Conservation (phyloP, 1,140 invertebrate genomes). For the Patella vulgata region DNA sequence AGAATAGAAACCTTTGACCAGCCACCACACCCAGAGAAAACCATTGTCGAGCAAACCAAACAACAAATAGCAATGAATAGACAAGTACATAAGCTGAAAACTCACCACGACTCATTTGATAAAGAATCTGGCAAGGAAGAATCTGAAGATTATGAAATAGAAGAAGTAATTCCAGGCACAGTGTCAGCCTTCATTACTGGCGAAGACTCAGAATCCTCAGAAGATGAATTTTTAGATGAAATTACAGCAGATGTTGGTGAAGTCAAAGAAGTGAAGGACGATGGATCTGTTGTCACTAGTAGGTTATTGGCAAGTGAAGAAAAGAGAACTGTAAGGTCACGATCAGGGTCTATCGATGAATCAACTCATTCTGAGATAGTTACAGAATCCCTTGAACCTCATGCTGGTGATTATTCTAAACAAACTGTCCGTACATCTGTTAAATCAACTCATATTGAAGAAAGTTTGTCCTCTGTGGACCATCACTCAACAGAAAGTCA, state of each 20-base stretch:
- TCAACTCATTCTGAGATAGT: no score
- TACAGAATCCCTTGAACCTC: no score
- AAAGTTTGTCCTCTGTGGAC: no score
- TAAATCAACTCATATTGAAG: no score
- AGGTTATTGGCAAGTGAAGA: conserved; percentile 40
- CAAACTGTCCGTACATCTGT: no score
- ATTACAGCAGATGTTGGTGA: conserved; percentile 39
- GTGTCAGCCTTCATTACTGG: conserved; percentile 48
- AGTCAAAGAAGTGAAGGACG: conserved; percentile 46
- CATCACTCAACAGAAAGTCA: no score
- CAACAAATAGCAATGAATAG: conserved; percentile 49
- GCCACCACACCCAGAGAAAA: conserved; percentile 54
- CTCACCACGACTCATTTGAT: conserved; percentile 52
- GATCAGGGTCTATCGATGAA: conserved; percentile 42
- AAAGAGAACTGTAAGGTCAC: conserved; percentile 25
- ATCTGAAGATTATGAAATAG: conserved; percentile 47
- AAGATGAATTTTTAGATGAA: conserved; percentile 40
- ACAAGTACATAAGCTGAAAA: conserved; percentile 51
- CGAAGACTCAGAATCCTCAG: conserved; percentile 18
- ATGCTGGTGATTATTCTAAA: no score
- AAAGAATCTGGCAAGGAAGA: conserved; percentile 28
- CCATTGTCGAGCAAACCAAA: conserved; percentile 55
- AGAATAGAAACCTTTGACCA: conserved; percentile 58
- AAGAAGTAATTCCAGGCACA: conserved; percentile 58
- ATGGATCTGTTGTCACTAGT: conserved; percentile 52